A percentile compares a stretch with the other conserved stretches of the same genome.
Conservation (phyloP, 2,888 invertebrate species). For the Galerucella pusilla region DNA sequence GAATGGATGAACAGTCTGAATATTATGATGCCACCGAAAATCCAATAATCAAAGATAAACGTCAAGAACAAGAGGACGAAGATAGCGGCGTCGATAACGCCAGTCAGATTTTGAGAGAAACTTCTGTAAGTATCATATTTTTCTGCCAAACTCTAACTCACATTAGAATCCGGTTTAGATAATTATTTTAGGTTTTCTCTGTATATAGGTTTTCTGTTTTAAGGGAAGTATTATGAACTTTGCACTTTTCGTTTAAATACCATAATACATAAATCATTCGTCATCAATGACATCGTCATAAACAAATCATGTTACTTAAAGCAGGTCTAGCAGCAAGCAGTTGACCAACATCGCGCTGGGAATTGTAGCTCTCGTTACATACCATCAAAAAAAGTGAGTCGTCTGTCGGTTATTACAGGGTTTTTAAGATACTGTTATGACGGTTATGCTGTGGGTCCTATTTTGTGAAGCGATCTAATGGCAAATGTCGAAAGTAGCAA, state of each 20-base stretch:
- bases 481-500: too few relatives aligned
- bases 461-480: too few relatives aligned
- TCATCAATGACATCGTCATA: not conserved
- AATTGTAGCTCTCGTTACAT: not conserved
- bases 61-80: slow-evolving; percentile 62
- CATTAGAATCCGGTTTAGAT: too few relatives aligned
- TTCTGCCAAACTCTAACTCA: too few relatives aligned
- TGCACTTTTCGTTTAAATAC: not conserved
- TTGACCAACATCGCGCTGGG: slow-evolving; percentile 7
- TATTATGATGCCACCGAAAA: slow-evolving; percentile 86
- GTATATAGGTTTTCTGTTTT: too few relatives aligned
- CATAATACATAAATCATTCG: not conserved
- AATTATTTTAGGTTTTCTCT: too few relatives aligned
- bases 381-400: slow-evolving; percentile 14
- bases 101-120: slow-evolving; percentile 63
- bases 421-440: slow-evolving; percentile 12
- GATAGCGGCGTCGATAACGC: slow-evolving; percentile 65
- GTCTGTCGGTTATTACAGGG: not conserved
- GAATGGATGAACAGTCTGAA: slow-evolving; percentile 79
- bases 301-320: slow-evolving; percentile 14
- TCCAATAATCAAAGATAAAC: slow-evolving; percentile 61
- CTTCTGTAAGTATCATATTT: slow-evolving; percentile 57
- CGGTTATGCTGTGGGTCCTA: not conserved
- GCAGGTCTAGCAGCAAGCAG: slow-evolving; percentile 18
- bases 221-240: not conserved